Conservation (phyloP, 2,888 invertebrate genomes). For the Eristalis pertinax region DNA sequence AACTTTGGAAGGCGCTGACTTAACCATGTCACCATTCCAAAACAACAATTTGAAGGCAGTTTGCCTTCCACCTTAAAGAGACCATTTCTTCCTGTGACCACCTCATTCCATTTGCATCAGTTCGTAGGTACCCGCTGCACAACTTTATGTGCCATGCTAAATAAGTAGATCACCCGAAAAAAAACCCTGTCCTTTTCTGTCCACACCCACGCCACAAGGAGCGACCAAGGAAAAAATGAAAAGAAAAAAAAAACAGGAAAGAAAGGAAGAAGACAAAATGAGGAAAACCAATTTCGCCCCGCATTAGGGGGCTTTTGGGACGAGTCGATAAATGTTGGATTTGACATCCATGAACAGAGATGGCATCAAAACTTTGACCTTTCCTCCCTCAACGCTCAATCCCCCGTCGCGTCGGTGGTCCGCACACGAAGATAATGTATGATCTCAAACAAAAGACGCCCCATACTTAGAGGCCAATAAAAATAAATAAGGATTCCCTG, state of each 20-base stretch:
- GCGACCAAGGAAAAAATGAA: neutral
- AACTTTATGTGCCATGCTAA: neutral
- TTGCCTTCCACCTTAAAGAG: neutral
- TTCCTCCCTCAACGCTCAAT: neutral
- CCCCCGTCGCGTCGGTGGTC: neutral
- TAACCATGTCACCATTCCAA: no score
- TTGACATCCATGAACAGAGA: conserved; percentile 46
- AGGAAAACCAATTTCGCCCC: conserved; percentile 35
- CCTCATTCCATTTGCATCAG: neutral
- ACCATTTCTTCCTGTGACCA: neutral
- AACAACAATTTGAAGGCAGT: neutral
- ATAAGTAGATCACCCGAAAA: neutral
- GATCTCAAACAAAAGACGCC: conserved; percentile 26
- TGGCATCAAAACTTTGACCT: conserved; percentile 24
- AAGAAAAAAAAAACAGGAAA: conserved; percentile 12
- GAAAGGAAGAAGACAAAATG: neutral
- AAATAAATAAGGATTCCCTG: conserved; percentile 54
- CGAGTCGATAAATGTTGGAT: conserved; percentile 47
- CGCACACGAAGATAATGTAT: conserved; percentile 15
- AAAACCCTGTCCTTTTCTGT: neutral
- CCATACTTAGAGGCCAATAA: conserved; percentile 36
- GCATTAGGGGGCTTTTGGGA: conserved; percentile 31
- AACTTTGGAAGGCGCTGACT: no score
- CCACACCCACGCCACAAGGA: neutral
- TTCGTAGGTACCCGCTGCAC: neutral